Base-by-base conservation (phyloP, 1,140 invertebrate genomes). In the Zaprionus taronus region DNA sequence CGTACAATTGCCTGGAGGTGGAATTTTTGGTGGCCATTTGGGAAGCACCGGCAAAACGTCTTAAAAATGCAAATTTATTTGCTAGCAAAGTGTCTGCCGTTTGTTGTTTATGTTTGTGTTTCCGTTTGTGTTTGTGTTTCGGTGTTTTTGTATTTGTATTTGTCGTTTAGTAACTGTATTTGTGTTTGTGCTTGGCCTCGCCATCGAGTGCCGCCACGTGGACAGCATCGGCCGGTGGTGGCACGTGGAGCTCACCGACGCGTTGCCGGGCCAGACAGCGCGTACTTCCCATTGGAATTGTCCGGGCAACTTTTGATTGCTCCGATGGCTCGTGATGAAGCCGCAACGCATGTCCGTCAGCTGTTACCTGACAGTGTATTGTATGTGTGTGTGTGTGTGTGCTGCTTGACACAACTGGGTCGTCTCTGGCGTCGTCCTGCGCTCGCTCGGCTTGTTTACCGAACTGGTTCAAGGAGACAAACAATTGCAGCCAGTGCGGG, bases 391-490 rank as follows among this genome's bases (percentile, higher is more conserved):
- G 61, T 56, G 38, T 51, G 49, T 61, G 51, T 56, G 36, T 53
- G 31, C 51, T 61, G 53, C 74, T 76, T 84, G 85, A 81, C 84
- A 89, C 66, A 89, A 90, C 85, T 79, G 64, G 79, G 79, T 81
- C 77, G 79, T 36, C 68, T 66, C 41, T 70, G 75, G 61, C 61
- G 9, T 34, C 31, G 31, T 34, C 31, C 9, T 5, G 38, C 38
- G 38, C 56, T 76, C 26, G 57, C 57, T 75, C 61, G 47, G 28
- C 26, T 65, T 80, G 67, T 75, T 74, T 66, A 68, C 62, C n/a
- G 79, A 89, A 84, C 85, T 89, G 81, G 85, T 90, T 89, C 84
- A 89, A 89, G 84, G 84, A 89, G 85, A 84, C 81, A 89, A 89
- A 72, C 85, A 89, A 84, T 83, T 80, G 83, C 80, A 70, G 64